phyloP scores from a whole-genome alignment of 2,797 vertebrate genomes.

The Aeoliscus strigatus region DNA sequence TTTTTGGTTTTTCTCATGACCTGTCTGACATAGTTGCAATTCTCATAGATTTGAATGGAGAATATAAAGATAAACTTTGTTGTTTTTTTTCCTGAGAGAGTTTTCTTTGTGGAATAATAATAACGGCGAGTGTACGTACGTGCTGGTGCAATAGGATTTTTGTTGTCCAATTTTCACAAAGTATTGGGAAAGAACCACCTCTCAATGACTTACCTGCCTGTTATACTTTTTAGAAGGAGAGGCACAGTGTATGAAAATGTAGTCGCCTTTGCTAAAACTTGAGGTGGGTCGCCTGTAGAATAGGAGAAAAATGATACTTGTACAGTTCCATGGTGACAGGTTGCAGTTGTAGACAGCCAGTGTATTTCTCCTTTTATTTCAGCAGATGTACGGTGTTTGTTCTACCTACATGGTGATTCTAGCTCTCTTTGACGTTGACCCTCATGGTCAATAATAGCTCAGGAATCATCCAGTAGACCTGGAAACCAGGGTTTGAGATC shows the following conservation, averaged over 20 bases:
- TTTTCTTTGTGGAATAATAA: slow-evolving; percentile 55
- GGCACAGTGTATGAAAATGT: slow-evolving; percentile 29
- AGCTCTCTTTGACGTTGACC: slow-evolving; percentile 31
- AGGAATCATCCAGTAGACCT: slow-evolving; percentile 55
- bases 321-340: slow-evolving; percentile 13
- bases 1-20: slow-evolving; percentile 40
- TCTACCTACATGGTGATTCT: slow-evolving; percentile 15
- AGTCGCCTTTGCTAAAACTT: slow-evolving; percentile 15
- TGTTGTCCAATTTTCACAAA: slow-evolving; percentile 49
- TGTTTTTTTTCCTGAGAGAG: slow-evolving; percentile 36
- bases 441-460: slow-evolving; percentile 52
- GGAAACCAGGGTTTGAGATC: slow-evolving; percentile 30
- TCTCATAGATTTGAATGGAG: slow-evolving; percentile 27
- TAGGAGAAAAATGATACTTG: background rate
- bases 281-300: slow-evolving; percentile 14
- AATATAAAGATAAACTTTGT: slow-evolving; percentile 13
- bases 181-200: slow-evolving; percentile 50
- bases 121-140: slow-evolving; percentile 54
- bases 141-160: slow-evolving; percentile 64
- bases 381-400: slow-evolving; percentile 24
- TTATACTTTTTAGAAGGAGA: slow-evolving; percentile 35
- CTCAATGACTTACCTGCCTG: slow-evolving; percentile 39
- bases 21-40: slow-evolving; percentile 33
- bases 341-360: slow-evolving; percentile 10
- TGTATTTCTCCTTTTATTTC: slow-evolving; percentile 23